phyloP scores from a whole-genome alignment of 2,113 vertebrate genomes.

The Accipiter cooperii region DNA sequence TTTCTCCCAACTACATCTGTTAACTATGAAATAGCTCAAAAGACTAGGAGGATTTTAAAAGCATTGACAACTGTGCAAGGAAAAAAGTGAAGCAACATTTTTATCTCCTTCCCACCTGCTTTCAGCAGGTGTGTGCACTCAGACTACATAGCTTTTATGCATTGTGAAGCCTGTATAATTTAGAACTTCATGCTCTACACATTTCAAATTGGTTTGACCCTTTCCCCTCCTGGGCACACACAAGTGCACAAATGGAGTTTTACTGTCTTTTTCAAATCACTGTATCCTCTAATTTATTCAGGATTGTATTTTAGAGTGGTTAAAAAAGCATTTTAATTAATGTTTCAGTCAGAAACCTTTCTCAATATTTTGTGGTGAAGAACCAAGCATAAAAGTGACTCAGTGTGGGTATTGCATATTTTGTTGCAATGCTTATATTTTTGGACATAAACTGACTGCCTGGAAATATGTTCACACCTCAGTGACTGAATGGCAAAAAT shows the following conservation, averaged over 20 bases:
- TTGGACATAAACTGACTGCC: not conserved
- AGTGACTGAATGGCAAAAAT: not conserved
- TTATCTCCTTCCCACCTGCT: slow-evolving; percentile 47
- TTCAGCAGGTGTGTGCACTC: slow-evolving; percentile 8
- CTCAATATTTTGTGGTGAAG: not conserved
- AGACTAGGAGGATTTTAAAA: slow-evolving; percentile 27
- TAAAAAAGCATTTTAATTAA: slow-evolving; percentile 14
- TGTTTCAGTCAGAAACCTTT: not conserved
- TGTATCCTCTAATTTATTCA: slow-evolving; percentile 22
- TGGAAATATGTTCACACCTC: not conserved
- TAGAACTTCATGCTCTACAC: not conserved
- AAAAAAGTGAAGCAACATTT: slow-evolving; percentile 6
- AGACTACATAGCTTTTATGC: not conserved
- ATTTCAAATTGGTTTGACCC: slow-evolving; percentile 51
- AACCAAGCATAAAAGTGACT: not conserved
- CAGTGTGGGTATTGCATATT: not conserved
- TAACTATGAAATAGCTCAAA: slow-evolving; percentile 37
- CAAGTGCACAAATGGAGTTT: not conserved
- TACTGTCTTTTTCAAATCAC: not conserved
- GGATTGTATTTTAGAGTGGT: not conserved
- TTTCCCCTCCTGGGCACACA: not conserved
- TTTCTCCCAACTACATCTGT: slow-evolving; percentile 4
- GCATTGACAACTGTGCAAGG: not conserved
- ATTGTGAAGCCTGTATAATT: slow-evolving; percentile 23
- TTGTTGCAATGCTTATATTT: not conserved